Percentiles rank a stretch among this genome's conserved stretches.
These are phyloP conservation scores for Anas capensis DNA, from an alignment of 2,797 vertebrate genomes.

Conservation along the genomic window DNA sequence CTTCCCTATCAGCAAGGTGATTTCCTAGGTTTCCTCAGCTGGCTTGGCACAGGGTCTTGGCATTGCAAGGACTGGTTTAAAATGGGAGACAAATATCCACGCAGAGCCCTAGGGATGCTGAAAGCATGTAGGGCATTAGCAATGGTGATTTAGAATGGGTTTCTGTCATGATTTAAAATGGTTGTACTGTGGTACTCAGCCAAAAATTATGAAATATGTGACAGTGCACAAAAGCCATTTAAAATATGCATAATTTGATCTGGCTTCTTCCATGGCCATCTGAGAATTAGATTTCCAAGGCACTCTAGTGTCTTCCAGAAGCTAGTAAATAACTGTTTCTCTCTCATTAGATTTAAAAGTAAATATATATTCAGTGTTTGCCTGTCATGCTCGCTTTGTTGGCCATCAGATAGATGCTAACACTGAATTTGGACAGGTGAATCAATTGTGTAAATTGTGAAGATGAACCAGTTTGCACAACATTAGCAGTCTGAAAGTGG, in stretches of 20 bases:
- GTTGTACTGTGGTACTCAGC: neutral
- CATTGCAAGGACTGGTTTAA: neutral
- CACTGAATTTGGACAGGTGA: neutral
- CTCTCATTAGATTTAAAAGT: neutral
- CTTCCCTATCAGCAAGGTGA: neutral
- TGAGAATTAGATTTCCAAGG: neutral
- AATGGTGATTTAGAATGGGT: neutral
- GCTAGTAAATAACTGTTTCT: neutral
- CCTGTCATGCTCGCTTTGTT: neutral
- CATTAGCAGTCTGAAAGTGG: neutral
- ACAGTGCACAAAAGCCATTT: neutral
- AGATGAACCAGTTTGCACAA: neutral
- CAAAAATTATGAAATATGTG: neutral
- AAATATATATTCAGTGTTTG: neutral
- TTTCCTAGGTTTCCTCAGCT: neutral
- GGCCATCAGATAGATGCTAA: neutral
- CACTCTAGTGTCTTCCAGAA: neutral
- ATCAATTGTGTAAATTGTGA: neutral
- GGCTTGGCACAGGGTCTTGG: accelerated
- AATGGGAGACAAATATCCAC: neutral
- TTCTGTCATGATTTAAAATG: neutral
- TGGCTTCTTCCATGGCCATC: neutral
- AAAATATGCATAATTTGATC: neutral
- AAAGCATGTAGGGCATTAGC: neutral
- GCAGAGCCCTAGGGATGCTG: neutral